Conservation (phyloP, 1,140 invertebrate genomes). For the Coptotermes formosanus region DNA sequence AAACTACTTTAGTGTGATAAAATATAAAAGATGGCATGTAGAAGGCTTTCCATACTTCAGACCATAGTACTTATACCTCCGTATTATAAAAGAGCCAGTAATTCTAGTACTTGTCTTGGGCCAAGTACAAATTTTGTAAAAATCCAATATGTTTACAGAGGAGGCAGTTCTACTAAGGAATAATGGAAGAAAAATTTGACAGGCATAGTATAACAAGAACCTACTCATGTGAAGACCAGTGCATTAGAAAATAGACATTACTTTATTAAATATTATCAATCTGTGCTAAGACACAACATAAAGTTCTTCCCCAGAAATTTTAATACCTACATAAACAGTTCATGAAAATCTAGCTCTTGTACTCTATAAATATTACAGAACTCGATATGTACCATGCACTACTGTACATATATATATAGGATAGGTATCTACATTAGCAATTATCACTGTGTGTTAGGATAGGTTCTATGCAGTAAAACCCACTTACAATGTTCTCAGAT, state of each 20-base stretch:
- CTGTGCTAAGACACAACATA: neutral
- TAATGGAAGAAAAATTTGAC: neutral
- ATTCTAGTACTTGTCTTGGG: too few species aligned
- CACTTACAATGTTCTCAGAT: neutral
- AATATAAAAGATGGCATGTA: too few species aligned
- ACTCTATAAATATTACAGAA: conserved; percentile 7
- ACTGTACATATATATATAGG: neutral
- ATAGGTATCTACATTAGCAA: neutral
- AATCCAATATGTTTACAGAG: conserved; percentile 29
- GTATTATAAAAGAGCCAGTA: too few species aligned
- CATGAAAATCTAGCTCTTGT: neutral
- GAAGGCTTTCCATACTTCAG: too few species aligned
- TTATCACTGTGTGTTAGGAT: neutral
- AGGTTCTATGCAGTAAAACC: conserved; percentile 2
- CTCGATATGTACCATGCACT: conserved; percentile 12
- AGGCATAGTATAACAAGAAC: neutral
- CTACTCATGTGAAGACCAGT: neutral
- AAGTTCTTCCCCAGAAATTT: neutral
- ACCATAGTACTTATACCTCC: too few species aligned
- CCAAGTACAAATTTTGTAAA: neutral
- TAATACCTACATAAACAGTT: neutral
- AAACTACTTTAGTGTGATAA: too few species aligned
- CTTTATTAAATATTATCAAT: conserved; percentile 18
- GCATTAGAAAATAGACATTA: conserved; percentile 9
- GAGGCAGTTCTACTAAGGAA: neutral